Conservation (phyloP, 2,113 vertebrate species). For the Brachyhypopomus gauderio region DNA sequence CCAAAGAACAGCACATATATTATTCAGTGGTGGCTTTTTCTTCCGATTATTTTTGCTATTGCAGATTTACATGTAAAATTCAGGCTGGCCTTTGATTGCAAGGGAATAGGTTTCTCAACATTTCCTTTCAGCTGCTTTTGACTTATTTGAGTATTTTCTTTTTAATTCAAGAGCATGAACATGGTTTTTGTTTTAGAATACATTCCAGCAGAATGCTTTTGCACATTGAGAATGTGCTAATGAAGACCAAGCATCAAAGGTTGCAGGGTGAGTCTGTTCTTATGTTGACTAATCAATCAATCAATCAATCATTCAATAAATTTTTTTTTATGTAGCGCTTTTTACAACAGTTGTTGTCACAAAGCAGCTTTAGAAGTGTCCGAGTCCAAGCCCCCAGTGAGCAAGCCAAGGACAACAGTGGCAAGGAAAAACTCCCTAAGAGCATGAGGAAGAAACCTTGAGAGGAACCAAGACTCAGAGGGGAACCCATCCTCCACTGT, state of each 20-base stretch:
- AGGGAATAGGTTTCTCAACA: not conserved
- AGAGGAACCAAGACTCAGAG: no score
- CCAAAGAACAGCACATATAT: constrained; percentile 6
- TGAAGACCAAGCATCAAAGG: not conserved
- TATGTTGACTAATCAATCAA: constrained; percentile 7
- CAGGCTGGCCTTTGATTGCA: constrained; percentile 20
- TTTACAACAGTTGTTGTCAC: no score
- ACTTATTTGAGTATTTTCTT: not conserved
- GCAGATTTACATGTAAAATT: not conserved
- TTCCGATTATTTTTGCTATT: constrained; percentile 48
- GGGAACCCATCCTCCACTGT: no score
- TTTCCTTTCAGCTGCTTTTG: not conserved
- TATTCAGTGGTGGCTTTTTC: not conserved
- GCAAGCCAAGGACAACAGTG: no score
- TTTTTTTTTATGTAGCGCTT: no score
- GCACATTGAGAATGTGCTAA: not conserved
- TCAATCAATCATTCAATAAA: no score
- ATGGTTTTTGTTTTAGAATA: not conserved
- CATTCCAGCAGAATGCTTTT: constrained; percentile 8
- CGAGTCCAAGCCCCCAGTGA: no score
- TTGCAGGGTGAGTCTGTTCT: not conserved
- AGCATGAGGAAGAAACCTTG: no score
- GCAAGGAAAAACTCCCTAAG: no score
- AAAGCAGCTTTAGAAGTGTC: no score
- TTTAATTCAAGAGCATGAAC: constrained; percentile 26